Evolutionary conservation across 2,113 vertebrate genomes (phyloP).

Genomic region (Psephotus haematonotus): DNA sequence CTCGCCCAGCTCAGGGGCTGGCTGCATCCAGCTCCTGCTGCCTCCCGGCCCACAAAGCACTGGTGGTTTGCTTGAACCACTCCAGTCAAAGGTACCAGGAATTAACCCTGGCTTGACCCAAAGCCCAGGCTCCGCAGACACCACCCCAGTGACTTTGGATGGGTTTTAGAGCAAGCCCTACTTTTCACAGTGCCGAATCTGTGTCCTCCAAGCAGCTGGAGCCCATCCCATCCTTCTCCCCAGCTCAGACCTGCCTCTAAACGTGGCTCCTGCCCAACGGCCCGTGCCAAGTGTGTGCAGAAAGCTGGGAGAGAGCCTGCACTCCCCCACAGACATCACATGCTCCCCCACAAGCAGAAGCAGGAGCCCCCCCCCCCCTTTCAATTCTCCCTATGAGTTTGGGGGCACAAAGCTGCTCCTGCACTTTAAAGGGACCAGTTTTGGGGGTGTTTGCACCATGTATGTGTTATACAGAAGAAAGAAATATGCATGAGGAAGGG

Average conservation of each 20-base stretch:
- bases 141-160: neutral
- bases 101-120: neutral
- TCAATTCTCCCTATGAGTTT: neutral
- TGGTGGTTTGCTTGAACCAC: rapidly evolving
- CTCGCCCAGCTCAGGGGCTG: neutral
- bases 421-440: rapidly evolving
- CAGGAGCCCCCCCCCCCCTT: neutral
- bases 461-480: neutral
- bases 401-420: neutral
- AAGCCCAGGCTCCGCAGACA: neutral
- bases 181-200: neutral
- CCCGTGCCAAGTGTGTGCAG: neutral
- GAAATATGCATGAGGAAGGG: rapidly evolving
- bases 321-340: neutral
- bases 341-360: neutral
- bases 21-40: neutral
- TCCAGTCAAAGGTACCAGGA: neutral
- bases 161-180: neutral
- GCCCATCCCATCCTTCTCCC: neutral
- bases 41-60: rapidly evolving
- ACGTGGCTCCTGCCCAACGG: neutral
- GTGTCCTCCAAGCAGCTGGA: neutral
- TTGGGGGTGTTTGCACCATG: rapidly evolving
- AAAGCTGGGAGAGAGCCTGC: neutral
- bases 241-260: neutral